Percentiles rank a stretch among this genome's conserved stretches.
These are phyloP conservation scores for Galeopsomyia nigrocyanea DNA, from an alignment of 2,888 invertebrate genomes.

Conservation along the genomic window DNA sequence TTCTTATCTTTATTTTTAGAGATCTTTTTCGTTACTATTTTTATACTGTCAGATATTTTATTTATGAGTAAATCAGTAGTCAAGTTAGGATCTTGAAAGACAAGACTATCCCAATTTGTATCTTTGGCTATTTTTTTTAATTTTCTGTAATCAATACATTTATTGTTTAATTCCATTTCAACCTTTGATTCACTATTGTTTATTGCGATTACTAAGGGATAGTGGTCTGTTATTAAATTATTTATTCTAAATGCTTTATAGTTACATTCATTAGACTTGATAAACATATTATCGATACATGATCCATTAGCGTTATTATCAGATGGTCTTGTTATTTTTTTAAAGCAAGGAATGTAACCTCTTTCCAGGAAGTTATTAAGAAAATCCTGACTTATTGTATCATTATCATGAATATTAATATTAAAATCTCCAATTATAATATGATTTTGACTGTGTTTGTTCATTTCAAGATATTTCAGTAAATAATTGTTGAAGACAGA, in stretches of 20 bases:
- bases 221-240: conserved; percentile 20
- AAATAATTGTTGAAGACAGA: conserved; percentile 5
- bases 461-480: not conserved
- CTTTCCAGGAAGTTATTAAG: conserved; percentile 13
- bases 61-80: not conserved
- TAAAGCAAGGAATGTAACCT: conserved; percentile 22
- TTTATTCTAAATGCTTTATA: not conserved
- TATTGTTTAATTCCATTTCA: not conserved
- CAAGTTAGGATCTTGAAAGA: not conserved
- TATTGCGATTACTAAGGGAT: conserved; percentile 15
- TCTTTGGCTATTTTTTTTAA: not conserved
- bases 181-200: not conserved
- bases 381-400: conserved; percentile 2
- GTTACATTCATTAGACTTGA: not conserved
- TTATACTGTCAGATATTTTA: too few species aligned
- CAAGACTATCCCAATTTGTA: not conserved
- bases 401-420: conserved; percentile 8
- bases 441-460: conserved; percentile 17
- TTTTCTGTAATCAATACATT: not conserved
- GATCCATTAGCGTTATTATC: conserved; percentile 1
- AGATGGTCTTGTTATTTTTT: conserved; percentile 26
- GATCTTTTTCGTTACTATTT: too few species aligned
- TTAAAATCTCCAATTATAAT: too few species aligned
- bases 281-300: conserved; percentile 34
- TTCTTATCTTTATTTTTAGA: too few species aligned